phyloP scores from a whole-genome alignment of 2,888 invertebrate species.

The Caprella mutica region DNA sequence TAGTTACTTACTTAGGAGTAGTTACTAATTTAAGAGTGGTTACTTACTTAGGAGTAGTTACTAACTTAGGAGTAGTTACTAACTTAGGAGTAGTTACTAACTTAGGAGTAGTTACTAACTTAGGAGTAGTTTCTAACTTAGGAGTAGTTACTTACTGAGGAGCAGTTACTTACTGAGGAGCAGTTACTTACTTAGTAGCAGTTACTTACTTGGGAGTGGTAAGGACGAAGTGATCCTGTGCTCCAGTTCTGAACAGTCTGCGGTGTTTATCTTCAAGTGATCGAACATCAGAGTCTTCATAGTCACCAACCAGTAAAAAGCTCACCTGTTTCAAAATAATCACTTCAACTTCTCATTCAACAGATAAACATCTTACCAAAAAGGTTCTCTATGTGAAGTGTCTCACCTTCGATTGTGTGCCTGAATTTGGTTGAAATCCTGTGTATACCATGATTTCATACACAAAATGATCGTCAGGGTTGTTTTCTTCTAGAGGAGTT shows the following conservation, averaged over 20 bases:
- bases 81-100: too few species aligned
- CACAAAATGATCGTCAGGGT: slow-evolving; percentile 38
- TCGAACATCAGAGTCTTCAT: slow-evolving; percentile 38
- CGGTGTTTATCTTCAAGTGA: slow-evolving; percentile 33
- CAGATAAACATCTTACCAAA: slow-evolving; percentile 36
- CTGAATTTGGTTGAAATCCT: slow-evolving; percentile 29
- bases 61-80: too few species aligned
- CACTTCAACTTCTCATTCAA: too few species aligned
- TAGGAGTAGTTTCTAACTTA: too few species aligned
- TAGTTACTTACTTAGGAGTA: too few species aligned
- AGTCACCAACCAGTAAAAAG: slow-evolving; percentile 39
- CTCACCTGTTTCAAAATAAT: slow-evolving; percentile 32
- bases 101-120: too few species aligned
- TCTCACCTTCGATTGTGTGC: slow-evolving; percentile 20
- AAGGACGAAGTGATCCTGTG: slow-evolving; percentile 28
- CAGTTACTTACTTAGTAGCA: neutral
- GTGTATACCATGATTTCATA: slow-evolving; percentile 40
- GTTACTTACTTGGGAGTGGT: slow-evolving; percentile 36
- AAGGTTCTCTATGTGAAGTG: slow-evolving; percentile 35
- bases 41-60: too few species aligned
- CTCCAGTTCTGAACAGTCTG: slow-evolving; percentile 18
- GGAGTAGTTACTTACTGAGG: too few species aligned
- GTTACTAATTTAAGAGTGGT: too few species aligned
- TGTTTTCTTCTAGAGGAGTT: slow-evolving; percentile 39
- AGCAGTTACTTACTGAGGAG: too few species aligned